Evolutionary conservation across 2,113 vertebrate genomes (phyloP), one percentile per base, ranked within the genome.

Genomic region (Takifugu bimaculatus): DNA sequence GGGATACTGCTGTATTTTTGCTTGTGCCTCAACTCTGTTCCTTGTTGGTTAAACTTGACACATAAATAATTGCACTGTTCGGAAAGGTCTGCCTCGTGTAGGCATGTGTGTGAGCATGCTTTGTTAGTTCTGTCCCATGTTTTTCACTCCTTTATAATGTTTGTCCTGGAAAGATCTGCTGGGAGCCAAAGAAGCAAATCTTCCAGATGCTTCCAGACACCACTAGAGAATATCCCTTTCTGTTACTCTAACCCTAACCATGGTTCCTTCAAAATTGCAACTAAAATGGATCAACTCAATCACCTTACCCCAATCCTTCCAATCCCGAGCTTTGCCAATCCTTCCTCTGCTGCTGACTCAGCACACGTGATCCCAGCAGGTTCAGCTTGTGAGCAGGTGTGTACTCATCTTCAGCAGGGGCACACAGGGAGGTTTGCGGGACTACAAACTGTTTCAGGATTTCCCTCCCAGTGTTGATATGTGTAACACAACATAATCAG

Each of bases 221-320:
- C 57, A 32, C 47, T 39, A 59, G 10, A 71, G 28, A 70, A 70
- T 48, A 53, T 55, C 25, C 2, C 3, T 35, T 13, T 12, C 59
- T 53, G 56, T 44, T 2, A 5, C 77, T 71, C 49, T 52, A 20
- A 20, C 20, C 20, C 20, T 20, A 20, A 20, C 20, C 20, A 20
- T n/a, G 9, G 45, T 64, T 35, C n/a, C 42, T 20, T 6, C 53
- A 47, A n/a, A 74, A 74, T 74, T 55, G 53, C 58, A 57, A 27
- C 42, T n/a, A 53, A 69, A 48, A 6, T 13, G 26, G 50, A 79
- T 84, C 68, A 15, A 71, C 78, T 71, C 67, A 65, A 13, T 67
- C 54, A 51, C 28, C 14, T 67, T 47, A 52, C 20, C 47, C 61
- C 70, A 74, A 73, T 59, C 54, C 64, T 57, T 42, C 69, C 63